Percentiles rank a stretch among this genome's conserved stretches.
phyloP scores from a whole-genome alignment of 1,140 invertebrate species.

The Ctenoplectra terminalis region DNA sequence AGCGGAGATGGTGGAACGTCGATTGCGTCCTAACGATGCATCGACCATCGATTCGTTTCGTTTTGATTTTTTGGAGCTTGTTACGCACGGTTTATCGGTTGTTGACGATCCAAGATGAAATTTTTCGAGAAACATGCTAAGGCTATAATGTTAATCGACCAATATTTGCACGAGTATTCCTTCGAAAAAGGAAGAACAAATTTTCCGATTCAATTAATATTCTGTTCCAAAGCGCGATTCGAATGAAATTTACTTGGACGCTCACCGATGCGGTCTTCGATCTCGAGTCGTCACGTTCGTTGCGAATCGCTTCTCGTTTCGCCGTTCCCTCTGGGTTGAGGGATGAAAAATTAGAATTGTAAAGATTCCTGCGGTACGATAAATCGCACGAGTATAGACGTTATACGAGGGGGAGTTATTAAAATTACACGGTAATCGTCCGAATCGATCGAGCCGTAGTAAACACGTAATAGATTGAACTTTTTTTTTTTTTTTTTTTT shows the following conservation, averaged over 20 bases:
- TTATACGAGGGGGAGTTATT: neutral
- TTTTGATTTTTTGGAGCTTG: neutral
- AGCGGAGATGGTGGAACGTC: too few species aligned
- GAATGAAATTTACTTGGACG: conserved; percentile 62
- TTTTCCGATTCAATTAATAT: conserved; percentile 62
- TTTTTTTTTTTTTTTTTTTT: too few species aligned
- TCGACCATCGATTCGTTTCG: conserved; percentile 10
- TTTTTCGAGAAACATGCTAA: neutral
- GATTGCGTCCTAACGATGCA: conserved; percentile 21
- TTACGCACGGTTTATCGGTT: conserved; percentile 4
- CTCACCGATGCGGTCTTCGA: conserved; percentile 42
- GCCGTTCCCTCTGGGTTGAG: too few species aligned
- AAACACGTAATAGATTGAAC: neutral
- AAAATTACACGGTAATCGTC: neutral
- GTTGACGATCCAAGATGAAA: conserved; percentile 9
- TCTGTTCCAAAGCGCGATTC: conserved; percentile 52
- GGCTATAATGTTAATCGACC: conserved; percentile 47
- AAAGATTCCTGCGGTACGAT: conserved; percentile 22
- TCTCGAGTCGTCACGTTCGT: conserved; percentile 45
- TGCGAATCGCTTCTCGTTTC: conserved; percentile 41
- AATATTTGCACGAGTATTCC: conserved; percentile 45
- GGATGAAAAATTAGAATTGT: conserved; percentile 45
- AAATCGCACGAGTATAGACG: neutral
- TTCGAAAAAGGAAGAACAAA: conserved; percentile 15
- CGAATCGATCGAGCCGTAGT: neutral